Evolutionary conservation across 2,888 invertebrate species (phyloP).

Genomic region (Cheilosia variabilis): DNA sequence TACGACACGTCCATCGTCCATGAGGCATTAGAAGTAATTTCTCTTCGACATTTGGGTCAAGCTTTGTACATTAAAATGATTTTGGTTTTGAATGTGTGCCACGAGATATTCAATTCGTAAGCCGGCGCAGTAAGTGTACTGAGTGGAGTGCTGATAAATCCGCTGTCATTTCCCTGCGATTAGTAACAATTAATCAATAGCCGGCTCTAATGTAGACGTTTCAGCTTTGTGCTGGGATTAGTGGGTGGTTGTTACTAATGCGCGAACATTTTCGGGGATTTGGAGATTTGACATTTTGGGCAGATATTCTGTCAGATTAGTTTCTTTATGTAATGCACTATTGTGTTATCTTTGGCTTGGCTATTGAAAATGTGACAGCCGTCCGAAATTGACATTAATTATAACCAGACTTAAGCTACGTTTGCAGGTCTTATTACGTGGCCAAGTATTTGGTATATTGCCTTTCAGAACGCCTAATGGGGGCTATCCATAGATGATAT

Average conservation of each 20-base stretch:
- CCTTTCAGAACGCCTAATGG: too few species aligned
- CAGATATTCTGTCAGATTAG: too few species aligned
- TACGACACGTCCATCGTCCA: constrained; percentile 42
- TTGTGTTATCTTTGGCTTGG: too few species aligned
- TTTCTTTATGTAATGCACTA: too few species aligned
- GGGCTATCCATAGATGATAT: too few species aligned
- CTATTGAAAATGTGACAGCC: too few species aligned
- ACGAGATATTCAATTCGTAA: background rate
- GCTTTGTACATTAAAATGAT: background rate
- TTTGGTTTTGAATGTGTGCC: too few species aligned
- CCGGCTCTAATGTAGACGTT: background rate
- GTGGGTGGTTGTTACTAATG: background rate
- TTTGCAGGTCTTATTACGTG: too few species aligned
- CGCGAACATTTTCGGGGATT: background rate
- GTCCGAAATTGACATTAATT: too few species aligned
- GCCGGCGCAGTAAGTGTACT: constrained; percentile 17
- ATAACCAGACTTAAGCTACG: too few species aligned
- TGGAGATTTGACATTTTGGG: background rate
- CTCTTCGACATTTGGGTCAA: constrained; percentile 12
- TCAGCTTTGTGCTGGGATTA: constrained; percentile 5
- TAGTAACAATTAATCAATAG: constrained; percentile 43
- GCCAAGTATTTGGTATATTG: too few species aligned
- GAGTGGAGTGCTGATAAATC: constrained; percentile 38
- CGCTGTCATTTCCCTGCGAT: constrained; percentile 40
- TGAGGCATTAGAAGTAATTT: constrained; percentile 7